phyloP scores from a whole-genome alignment of 2,888 invertebrate genomes.

The Chrysina gloriosa region DNA sequence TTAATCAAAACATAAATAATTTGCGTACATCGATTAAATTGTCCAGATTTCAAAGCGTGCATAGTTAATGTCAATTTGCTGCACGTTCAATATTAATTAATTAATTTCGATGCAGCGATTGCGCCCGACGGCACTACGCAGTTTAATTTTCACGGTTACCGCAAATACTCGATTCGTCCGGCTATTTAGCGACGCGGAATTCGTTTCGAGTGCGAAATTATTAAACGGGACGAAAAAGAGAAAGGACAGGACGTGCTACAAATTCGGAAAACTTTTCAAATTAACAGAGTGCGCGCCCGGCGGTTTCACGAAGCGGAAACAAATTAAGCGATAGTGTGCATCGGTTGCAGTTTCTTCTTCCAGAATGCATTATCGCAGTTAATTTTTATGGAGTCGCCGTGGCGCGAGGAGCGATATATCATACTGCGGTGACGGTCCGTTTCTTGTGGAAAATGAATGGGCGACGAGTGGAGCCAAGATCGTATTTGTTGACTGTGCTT shows the following conservation, averaged over 20 bases:
- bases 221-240: neutral
- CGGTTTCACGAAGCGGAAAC: constrained; percentile 14
- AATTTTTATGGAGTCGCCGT: constrained; percentile 14
- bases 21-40: too few species aligned
- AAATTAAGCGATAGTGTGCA: constrained; percentile 18
- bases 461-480: neutral
- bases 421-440: neutral
- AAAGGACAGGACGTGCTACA: too few species aligned
- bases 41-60: too few species aligned
- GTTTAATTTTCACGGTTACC: too few species aligned
- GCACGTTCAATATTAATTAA: too few species aligned
- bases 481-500: neutral
- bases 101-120: too few species aligned
- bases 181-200: neutral
- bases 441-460: constrained; percentile 16
- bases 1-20: too few species aligned
- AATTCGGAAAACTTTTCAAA: neutral
- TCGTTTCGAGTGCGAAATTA: neutral
- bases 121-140: too few species aligned
- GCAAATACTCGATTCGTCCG: too few species aligned
- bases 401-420: constrained; percentile 4
- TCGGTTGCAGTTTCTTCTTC: neutral
- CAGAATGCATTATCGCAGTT: constrained; percentile 20
- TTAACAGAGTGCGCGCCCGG: constrained; percentile 19
- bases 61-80: too few species aligned